A percentile compares a stretch with the other conserved stretches of the same genome.
Evolutionary conservation across 2,888 invertebrate genomes (phyloP).

Genomic region (Trachelus tabidus): DNA sequence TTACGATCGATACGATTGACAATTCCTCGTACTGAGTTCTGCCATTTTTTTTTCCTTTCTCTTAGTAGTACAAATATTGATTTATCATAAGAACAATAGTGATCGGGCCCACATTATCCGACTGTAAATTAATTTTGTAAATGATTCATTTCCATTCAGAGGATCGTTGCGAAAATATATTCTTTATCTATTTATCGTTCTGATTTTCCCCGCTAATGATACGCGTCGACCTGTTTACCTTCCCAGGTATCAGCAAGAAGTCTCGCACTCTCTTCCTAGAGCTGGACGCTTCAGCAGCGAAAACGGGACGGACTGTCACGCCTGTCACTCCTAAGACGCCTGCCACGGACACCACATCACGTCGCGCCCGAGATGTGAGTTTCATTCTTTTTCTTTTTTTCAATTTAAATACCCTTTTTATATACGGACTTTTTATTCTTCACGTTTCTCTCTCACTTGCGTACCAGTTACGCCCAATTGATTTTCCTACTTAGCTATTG

Average conservation of each 20-base stretch:
- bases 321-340: constrained; percentile 71
- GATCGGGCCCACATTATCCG: neutral
- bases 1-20: neutral
- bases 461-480: neutral
- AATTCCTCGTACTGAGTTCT: neutral
- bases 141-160: neutral
- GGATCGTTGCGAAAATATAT: neutral
- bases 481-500: neutral
- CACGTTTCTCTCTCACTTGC: neutral
- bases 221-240: neutral
- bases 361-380: constrained; percentile 71
- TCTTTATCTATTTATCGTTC: neutral
- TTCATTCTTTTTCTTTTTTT: constrained; percentile 6
- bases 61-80: neutral
- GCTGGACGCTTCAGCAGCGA: constrained; percentile 81
- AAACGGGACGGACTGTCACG: constrained; percentile 72
- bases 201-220: neutral
- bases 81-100: neutral
- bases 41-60: neutral
- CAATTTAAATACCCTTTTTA: constrained; percentile 9
- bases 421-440: neutral
- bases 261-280: constrained; percentile 88
- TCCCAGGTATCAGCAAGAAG: constrained; percentile 84
- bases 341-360: constrained; percentile 68
- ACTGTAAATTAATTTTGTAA: neutral